Conservation (phyloP, 37 sponge, comb jelly and placozoan genomes). For the Beroe forskalii region DNA sequence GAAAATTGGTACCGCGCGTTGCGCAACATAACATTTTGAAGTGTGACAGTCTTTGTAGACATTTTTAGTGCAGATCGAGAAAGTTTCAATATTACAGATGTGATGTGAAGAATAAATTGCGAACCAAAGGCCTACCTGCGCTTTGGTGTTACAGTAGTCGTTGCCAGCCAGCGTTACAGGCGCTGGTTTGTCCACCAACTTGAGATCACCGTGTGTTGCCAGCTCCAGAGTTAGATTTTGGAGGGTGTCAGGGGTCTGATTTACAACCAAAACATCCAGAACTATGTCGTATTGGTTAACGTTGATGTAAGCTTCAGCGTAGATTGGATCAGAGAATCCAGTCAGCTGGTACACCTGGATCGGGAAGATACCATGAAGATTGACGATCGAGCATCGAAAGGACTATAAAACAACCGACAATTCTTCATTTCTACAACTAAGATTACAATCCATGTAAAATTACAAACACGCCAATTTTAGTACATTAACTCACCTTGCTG, state of each 20-base stretch:
- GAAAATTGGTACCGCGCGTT: not conserved
- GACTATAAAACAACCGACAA: no score
- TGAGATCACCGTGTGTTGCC: conserved; percentile 95
- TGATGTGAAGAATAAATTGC: no score
- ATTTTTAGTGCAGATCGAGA: not conserved
- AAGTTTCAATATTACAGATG: no score
- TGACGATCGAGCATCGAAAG: no score
- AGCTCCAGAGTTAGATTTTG: conserved; percentile 95
- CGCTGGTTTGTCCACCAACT: conserved; percentile 91
- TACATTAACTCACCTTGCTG: conserved; percentile 88
- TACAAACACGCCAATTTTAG: no score
- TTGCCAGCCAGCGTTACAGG: conserved; percentile 88
- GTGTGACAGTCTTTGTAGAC: no score
- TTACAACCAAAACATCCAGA: conserved; percentile 95
- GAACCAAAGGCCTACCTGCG: conserved; percentile 34
- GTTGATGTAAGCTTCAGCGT: conserved; percentile 98
- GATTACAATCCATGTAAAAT: no score
- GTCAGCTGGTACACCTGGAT: conserved; percentile 95
- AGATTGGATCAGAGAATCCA: conserved; percentile 98
- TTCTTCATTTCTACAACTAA: no score
- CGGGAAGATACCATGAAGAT: no score
- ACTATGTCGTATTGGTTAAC: conserved; percentile 99
- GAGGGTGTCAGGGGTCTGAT: conserved; percentile 95
- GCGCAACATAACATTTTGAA: not conserved
- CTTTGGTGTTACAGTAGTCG: conserved; percentile 96